Percentiles rank a stretch among this genome's conserved stretches.
These are phyloP conservation scores for Hipposideros larvatus DNA, from an alignment of 2,797 vertebrate genomes.

Conservation along the genomic window DNA sequence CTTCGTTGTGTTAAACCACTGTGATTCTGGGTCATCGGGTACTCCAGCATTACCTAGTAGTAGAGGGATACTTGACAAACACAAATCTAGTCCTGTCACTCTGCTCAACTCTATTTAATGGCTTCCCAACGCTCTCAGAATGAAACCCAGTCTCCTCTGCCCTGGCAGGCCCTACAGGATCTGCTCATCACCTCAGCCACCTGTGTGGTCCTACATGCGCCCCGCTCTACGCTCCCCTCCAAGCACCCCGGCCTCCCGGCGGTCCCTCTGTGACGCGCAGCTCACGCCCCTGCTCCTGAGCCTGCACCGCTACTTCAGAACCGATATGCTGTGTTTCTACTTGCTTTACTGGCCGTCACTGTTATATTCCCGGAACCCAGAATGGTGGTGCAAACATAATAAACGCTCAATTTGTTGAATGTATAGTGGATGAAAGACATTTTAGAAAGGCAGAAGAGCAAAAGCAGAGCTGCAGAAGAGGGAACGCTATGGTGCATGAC, in stretches of 20 bases:
- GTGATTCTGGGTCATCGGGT: neutral
- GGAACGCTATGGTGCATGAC: accelerated
- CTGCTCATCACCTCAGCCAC: too few species aligned
- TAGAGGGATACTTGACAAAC: neutral
- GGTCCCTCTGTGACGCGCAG: neutral
- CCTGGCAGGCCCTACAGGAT: accelerated
- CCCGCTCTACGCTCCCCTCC: neutral
- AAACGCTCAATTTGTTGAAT: neutral
- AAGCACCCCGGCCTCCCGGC: neutral
- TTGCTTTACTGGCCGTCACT: neutral
- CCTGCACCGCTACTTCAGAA: neutral
- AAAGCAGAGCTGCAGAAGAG: accelerated
- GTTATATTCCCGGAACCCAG: neutral
- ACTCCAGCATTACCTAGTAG: neutral
- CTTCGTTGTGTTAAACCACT: too few species aligned
- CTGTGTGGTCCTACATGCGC: neutral
- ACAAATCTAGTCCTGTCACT: neutral
- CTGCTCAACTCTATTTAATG: neutral
- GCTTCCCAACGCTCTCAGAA: neutral
- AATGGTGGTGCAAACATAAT: neutral
- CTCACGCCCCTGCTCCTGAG: neutral
- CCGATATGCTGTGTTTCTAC: neutral
- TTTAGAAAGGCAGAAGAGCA: neutral
- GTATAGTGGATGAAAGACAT: neutral
- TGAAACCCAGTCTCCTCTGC: neutral